Percentiles rank a stretch among this genome's conserved stretches.
phyloP scores from a whole-genome alignment of 2,113 vertebrate species.

The Cnemophilus loriae region DNA sequence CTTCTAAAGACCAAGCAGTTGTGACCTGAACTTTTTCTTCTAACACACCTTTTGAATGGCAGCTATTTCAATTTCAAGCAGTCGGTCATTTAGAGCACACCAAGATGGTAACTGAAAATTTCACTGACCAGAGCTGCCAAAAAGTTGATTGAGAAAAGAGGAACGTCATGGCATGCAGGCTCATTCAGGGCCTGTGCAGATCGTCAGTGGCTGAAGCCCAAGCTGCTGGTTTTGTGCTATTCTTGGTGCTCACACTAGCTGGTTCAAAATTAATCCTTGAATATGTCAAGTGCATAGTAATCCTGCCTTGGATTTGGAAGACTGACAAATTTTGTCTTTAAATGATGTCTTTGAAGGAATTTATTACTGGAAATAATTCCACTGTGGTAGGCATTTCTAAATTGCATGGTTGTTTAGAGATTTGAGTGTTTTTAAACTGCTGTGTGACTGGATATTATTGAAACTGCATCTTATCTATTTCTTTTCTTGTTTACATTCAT shows the following conservation, averaged over 20 bases:
- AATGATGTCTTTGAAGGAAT: background rate
- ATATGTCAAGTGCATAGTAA: background rate
- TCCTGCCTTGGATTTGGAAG: background rate
- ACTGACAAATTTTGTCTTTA: background rate
- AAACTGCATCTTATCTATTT: background rate
- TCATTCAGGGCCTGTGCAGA: background rate
- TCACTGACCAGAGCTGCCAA: background rate
- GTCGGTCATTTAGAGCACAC: background rate
- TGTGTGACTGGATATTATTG: background rate
- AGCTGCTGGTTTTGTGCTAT: background rate
- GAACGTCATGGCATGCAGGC: background rate
- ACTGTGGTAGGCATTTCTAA: background rate
- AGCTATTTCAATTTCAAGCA: background rate
- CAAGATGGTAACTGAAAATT: background rate
- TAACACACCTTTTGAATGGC: background rate
- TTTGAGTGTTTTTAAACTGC: background rate
- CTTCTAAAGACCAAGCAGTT: background rate
- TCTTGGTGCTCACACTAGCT: background rate
- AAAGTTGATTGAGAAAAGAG: background rate
- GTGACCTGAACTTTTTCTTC: background rate
- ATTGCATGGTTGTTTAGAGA: background rate
- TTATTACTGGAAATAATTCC: background rate
- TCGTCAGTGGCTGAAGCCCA: background rate
- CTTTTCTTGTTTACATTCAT: background rate
- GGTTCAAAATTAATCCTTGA: background rate